These are phyloP conservation scores for Momotus momota DNA, from an alignment of 2,797 vertebrate species.

Conservation along the genomic window DNA sequence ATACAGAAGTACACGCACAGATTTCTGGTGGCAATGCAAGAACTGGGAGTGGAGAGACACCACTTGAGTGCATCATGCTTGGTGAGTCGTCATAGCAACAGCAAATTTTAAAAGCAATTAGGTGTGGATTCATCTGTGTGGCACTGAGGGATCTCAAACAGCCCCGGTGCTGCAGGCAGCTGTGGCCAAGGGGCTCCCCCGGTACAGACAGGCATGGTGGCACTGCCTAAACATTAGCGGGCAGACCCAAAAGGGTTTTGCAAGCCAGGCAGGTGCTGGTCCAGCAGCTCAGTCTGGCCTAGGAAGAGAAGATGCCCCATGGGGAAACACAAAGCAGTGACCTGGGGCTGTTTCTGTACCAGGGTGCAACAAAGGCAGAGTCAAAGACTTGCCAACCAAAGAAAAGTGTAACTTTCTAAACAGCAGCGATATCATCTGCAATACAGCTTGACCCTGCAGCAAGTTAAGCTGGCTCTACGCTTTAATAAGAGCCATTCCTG, in stretches of 20 bases:
- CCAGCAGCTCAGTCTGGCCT: not conserved
- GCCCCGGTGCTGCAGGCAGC: not conserved
- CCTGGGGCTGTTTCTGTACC: not conserved
- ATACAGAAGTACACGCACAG: not conserved
- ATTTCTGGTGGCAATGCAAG: not conserved
- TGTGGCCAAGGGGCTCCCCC: not conserved
- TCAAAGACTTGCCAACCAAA: fast-evolving
- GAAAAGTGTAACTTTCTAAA: not conserved
- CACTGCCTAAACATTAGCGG: fast-evolving
- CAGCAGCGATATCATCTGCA: not conserved
- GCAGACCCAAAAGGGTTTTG: not conserved
- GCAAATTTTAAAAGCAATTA: not conserved
- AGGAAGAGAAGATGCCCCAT: not conserved
- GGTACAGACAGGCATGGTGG: not conserved
- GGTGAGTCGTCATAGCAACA: not conserved
- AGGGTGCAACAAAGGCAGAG: not conserved
- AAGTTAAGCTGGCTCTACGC: not conserved
- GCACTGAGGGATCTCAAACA: not conserved
- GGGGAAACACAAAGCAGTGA: not conserved
- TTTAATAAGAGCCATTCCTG: not conserved
- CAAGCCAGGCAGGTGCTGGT: not conserved
- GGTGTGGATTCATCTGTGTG: not conserved
- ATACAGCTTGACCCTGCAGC: fast-evolving
- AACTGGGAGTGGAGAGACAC: not conserved
- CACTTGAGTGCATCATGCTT: not conserved